Evolutionary conservation across 1,140 invertebrate genomes (phyloP).

Genomic region (Drosophila funebris): DNA sequence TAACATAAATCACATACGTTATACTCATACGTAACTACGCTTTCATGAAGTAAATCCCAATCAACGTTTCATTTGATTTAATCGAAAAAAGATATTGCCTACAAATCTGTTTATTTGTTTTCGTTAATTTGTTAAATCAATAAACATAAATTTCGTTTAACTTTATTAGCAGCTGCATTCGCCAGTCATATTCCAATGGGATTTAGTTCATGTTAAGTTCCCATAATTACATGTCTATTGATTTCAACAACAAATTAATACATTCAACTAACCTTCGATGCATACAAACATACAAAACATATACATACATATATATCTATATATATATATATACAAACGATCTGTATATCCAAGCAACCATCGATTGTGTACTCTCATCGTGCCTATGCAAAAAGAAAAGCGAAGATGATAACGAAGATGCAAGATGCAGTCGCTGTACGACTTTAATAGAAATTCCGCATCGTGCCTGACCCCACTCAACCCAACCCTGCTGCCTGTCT

Average conservation of each 20-base stretch:
- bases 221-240: slow-evolving; percentile 27
- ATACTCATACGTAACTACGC: slow-evolving; percentile 19
- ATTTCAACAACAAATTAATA: slow-evolving; percentile 20
- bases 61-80: neutral
- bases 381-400: slow-evolving; percentile 3
- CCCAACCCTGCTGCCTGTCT: neutral
- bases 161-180: neutral
- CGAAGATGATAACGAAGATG: neutral
- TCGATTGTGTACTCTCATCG: slow-evolving; percentile 11
- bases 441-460: slow-evolving; percentile 6
- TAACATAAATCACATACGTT: slow-evolving; percentile 57
- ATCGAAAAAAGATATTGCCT: too few relatives aligned
- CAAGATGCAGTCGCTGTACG: neutral
- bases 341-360: slow-evolving; percentile 27
- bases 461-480: slow-evolving; percentile 20
- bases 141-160: neutral
- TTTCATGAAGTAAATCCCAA: slow-evolving; percentile 10
- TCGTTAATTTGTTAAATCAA: too few relatives aligned
- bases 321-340: slow-evolving; percentile 11
- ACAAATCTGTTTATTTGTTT: too few relatives aligned
- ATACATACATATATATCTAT: slow-evolving; percentile 22
- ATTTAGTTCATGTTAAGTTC: slow-evolving; percentile 5
- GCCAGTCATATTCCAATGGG: neutral
- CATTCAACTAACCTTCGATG: slow-evolving; percentile 10
- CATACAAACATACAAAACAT: slow-evolving; percentile 30